Evolutionary conservation across 2,113 vertebrate species (phyloP), one percentile per base, ranked within the genome.

Genomic region (Burhinus bistriatus): DNA sequence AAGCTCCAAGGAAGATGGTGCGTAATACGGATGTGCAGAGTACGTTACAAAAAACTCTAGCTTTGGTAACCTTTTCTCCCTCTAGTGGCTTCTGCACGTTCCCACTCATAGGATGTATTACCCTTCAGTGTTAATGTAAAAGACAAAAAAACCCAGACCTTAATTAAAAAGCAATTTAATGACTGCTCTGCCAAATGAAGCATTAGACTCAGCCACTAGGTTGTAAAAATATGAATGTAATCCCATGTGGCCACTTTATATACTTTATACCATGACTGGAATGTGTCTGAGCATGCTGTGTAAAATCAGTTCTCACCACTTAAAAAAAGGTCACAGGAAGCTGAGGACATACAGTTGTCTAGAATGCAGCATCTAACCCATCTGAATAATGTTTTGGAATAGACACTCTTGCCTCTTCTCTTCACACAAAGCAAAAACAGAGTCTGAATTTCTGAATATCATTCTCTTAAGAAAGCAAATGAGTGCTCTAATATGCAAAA

Each of bases 111-210:
- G 38, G 42, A 78, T 78, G 29, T n/a, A 71, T 75, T 68, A 64
- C 42, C 49, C 51, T 79, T 75, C 18, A 55, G 59, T 55, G 87
- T 19, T 82, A 57, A 57, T 11, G 14, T 27, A 55, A 78, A 75
- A 87, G 34, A 65, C 26, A 51, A 75, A 91, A 82, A 6, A 0
- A 0, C 9, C 5, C 25, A 69, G n/a, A n/a, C 22, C 57, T 47
- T 64, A 78, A 79, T 85, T 90, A 90, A 79, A 87, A 93, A 76
- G 84, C 36, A 87, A 59, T 91, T 79, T 72, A 85, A 89, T 23
- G 44, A 40, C 23, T 69, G 13, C 27, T 84, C 61, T 91, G 61
- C 49, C 69, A 90, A 91, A 76, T 40, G 54, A 94, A 95, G 65
- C 55, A 47, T 49, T 77, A 75, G 17, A 68, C 38, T 82, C 64